Evolutionary conservation across 2,888 invertebrate species (phyloP).

Genomic region (Tenthredo distinguenda): DNA sequence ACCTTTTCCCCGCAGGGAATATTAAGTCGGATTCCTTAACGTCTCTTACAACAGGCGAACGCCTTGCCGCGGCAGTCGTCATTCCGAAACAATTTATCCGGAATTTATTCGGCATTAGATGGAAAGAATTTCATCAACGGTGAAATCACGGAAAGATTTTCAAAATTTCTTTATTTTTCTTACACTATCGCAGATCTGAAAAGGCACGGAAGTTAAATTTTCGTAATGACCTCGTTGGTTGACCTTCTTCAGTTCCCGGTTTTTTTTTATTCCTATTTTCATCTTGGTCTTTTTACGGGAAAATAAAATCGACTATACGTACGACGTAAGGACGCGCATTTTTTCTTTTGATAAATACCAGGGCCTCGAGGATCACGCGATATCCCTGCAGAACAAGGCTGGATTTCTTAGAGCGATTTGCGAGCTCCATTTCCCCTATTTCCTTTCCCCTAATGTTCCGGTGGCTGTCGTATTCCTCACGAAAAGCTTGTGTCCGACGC

Average conservation of each 20-base stretch:
- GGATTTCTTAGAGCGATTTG: constrained; percentile 16
- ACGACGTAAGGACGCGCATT: not conserved
- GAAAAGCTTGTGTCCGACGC: not conserved
- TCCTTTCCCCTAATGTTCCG: not conserved
- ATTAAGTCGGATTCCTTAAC: constrained; percentile 33
- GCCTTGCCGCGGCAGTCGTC: not conserved
- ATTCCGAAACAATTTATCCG: not conserved
- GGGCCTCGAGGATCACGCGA: constrained; percentile 25
- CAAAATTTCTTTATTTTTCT: not conserved
- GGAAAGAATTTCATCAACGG: not conserved
- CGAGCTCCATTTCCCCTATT: constrained; percentile 18
- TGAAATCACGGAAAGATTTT: not conserved
- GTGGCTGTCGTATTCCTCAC: not conserved
- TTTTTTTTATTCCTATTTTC: not conserved
- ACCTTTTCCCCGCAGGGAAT: constrained; percentile 6
- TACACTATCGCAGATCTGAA: not conserved
- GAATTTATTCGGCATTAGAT: not conserved
- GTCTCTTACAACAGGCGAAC: not conserved
- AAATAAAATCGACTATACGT: not conserved
- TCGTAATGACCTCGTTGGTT: not conserved
- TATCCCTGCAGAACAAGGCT: constrained; percentile 13
- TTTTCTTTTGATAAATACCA: constrained; percentile 31
- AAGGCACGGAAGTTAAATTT: not conserved
- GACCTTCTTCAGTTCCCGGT: not conserved
- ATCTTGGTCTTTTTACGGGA: not conserved